Evolutionary conservation across 2,113 vertebrate species (phyloP), one percentile per base, ranked within the genome.

Genomic region (Aleadryas rufinucha): DNA sequence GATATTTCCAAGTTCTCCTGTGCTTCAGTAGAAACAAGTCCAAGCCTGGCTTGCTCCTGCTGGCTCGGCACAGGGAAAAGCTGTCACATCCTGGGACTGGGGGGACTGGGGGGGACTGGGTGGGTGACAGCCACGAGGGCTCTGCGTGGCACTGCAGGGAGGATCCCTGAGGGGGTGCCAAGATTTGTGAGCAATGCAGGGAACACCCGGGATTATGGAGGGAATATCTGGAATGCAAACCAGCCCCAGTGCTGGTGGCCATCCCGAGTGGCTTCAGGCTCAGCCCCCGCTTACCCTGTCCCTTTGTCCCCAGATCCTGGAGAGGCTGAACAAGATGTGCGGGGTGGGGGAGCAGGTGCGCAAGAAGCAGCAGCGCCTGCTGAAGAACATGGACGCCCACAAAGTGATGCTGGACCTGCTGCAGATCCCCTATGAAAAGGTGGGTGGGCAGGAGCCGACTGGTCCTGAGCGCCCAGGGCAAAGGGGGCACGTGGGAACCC

Each of bases 311-410:
- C 96, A 99, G 99, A 99, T 99, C 95, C 97, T 99, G 96, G 99
- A 99, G 95, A 80, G 99, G 50, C 93, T 99, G 69, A 99, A 99
- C 96, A 99, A 99, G 97, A 99, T 99, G 99, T 99, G 99, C 2
- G 99, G 98, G 16, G 98, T 98, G 0, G 99, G 99, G 8, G 98
- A 98, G 88, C 98, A 98, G 95, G 98, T 99, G 83, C 98, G 99
- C 97, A 99, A 99, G 98, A 99, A 99, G 95, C 99, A 99, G 97
- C 99, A 99, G 96, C 98, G 99, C 71, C 94, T 99, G 45, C 87
- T 99, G 91, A 99, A 99, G 98, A 99, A 99, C 98, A 99, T 99
- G 99, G 99, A 99, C 0, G 99, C 99, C 75, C 99, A 99, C 97
- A 99, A 99, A 96, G 99, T 99, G 96, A 99, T 99, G 99, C 96